Percentiles rank a stretch among this genome's conserved stretches.
phyloP scores from a whole-genome alignment of 2,113 vertebrate species.

The Myodes glareolus region DNA sequence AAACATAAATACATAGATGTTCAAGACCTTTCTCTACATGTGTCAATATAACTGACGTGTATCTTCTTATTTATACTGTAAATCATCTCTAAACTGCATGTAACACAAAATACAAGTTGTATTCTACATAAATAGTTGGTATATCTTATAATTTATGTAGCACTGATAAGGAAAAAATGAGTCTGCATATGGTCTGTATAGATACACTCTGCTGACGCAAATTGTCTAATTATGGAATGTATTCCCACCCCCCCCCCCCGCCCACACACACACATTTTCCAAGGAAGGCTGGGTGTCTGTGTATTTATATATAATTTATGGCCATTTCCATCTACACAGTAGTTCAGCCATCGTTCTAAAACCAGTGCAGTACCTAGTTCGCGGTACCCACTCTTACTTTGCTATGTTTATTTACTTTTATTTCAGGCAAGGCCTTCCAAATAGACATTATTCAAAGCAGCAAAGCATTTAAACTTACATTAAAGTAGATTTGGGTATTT shows the following conservation, averaged over 20 bases:
- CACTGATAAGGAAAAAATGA: neutral
- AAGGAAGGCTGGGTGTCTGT: neutral
- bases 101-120: neutral
- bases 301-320: neutral
- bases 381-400: conserved; percentile 63
- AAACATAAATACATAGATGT: neutral
- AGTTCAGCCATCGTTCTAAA: neutral
- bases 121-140: neutral
- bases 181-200: neutral
- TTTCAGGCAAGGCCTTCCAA: conserved; percentile 73
- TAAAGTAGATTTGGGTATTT: conserved; percentile 69
- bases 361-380: neutral
- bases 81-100: neutral
- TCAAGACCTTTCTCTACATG: neutral
- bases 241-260: neutral
- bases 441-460: conserved; percentile 79
- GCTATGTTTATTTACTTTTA: conserved; percentile 61
- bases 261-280: neutral
- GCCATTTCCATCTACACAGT: neutral
- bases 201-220: neutral
- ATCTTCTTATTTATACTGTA: neutral
- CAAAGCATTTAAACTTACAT: conserved; percentile 80
- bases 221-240: neutral
- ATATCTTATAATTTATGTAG: neutral
- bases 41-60: neutral